Evolutionary conservation across 2,113 vertebrate genomes (phyloP).

Genomic region (Gracilinanus agilis): DNA sequence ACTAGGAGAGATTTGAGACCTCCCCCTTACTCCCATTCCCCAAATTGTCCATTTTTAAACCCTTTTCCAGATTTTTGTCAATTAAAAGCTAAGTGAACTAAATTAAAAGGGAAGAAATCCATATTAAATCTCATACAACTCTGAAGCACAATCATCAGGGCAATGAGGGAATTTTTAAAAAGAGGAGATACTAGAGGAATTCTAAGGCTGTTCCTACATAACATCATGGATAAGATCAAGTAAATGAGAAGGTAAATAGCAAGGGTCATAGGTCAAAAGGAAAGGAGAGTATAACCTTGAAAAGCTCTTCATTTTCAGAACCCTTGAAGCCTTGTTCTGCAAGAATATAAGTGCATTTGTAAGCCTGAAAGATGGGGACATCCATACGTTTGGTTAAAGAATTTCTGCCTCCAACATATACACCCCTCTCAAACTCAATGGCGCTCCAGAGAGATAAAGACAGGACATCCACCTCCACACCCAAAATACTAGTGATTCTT

Average conservation of each 20-base stretch:
- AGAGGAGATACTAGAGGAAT: conserved; percentile 5
- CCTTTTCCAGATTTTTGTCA: conserved; percentile 20
- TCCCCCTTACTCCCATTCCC: conserved; percentile 13
- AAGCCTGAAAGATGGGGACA: conserved; percentile 47
- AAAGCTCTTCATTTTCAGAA: conserved; percentile 39
- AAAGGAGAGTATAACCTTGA: conserved; percentile 43
- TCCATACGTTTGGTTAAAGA: not conserved
- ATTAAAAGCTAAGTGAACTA: conserved; percentile 45
- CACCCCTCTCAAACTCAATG: not conserved
- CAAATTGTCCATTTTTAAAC: conserved; percentile 28
- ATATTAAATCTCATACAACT: conserved; percentile 63
- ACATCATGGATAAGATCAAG: not conserved
- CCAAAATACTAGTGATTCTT: conserved; percentile 20
- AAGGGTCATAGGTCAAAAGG: conserved; percentile 7
- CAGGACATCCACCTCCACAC: not conserved
- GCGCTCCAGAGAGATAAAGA: not conserved
- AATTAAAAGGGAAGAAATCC: not conserved
- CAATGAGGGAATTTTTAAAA: not conserved
- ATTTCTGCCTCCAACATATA: not conserved
- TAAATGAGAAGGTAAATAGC: not conserved
- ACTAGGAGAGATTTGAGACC: not conserved
- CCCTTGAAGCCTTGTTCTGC: conserved; percentile 39
- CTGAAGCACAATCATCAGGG: not conserved
- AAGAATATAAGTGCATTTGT: conserved; percentile 73
- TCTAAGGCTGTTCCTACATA: not conserved